Evolutionary conservation across 1,140 invertebrate genomes (phyloP).

Genomic region (Drosophila baimaii): DNA sequence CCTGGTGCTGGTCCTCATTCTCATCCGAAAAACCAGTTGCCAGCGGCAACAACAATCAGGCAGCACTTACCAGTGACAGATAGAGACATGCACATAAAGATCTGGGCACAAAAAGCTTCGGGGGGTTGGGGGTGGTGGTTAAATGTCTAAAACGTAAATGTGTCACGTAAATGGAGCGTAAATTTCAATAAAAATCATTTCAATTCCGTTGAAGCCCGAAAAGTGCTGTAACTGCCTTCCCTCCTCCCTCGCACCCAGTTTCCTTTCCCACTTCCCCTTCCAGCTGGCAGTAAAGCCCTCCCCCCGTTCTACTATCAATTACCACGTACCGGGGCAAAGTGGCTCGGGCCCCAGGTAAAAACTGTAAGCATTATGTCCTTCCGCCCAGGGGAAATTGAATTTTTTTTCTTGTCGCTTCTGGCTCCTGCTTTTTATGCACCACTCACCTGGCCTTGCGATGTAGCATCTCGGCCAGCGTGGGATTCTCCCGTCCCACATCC

Average conservation of each 20-base stretch:
- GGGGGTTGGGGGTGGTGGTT: conserved; percentile 10
- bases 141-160: conserved; percentile 83
- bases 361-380: conserved; percentile 76
- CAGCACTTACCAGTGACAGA: conserved; percentile 64
- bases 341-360: conserved; percentile 47
- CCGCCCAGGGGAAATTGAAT: conserved; percentile 77
- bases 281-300: conserved; percentile 10
- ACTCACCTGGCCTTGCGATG: conserved; percentile 87
- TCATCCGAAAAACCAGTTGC: conserved; percentile 32
- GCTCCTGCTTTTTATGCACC: conserved; percentile 24
- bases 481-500: conserved; percentile 86
- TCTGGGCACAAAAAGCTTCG: conserved; percentile 15
- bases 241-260: not conserved
- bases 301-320: conserved; percentile 42
- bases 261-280: not conserved
- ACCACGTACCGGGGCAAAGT: conserved; percentile 50
- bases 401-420: conserved; percentile 43
- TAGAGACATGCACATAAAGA: conserved; percentile 41
- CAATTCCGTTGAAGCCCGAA: conserved; percentile 75
- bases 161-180: conserved; percentile 83
- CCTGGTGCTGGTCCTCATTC: conserved; percentile 58
- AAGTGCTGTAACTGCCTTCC: conserved; percentile 61
- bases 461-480: conserved; percentile 88
- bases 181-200: conserved; percentile 84
- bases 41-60: conserved; percentile 64